A percentile compares a stretch with the other conserved stretches of the same genome.
Evolutionary conservation across 2,888 invertebrate genomes (phyloP).

Genomic region (Aphelenchoides bicaudatus): DNA sequence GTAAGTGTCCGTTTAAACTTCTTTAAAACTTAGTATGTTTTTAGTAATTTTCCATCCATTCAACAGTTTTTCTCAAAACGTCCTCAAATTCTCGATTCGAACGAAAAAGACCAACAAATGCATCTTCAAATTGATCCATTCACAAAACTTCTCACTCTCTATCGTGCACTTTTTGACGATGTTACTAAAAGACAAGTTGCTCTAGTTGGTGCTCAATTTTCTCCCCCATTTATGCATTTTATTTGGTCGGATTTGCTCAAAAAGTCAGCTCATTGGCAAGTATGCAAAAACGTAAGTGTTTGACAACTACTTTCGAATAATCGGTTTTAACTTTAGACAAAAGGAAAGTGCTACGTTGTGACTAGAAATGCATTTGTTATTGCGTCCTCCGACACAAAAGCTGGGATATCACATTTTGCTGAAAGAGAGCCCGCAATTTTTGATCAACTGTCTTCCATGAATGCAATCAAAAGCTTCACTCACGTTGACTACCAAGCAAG

Average conservation of each 20-base stretch:
- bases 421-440: background rate
- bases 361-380: background rate
- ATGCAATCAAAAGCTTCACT: slow-evolving; percentile 2
- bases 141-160: slow-evolving; percentile 1
- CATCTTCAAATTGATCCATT: slow-evolving; percentile 9
- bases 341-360: background rate
- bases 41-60: slow-evolving; percentile 29
- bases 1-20: slow-evolving; percentile 24
- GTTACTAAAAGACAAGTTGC: slow-evolving; percentile 27
- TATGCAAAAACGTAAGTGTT: no score
- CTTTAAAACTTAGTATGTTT: slow-evolving; percentile 11
- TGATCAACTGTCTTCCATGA: background rate
- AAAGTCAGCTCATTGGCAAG: no score
- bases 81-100: background rate
- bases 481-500: slow-evolving; percentile 2
- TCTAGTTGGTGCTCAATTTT: slow-evolving; percentile 47
- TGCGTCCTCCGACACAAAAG: background rate
- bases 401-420: background rate
- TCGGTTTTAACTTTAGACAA: no score
- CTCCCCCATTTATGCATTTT: no score
- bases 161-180: slow-evolving; percentile 21
- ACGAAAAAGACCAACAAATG: background rate
- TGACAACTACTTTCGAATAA: no score
- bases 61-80: slow-evolving; percentile 18
- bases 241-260: no score